These are phyloP conservation scores for Heliconius sara DNA, from an alignment of 2,888 invertebrate genomes.

Conservation along the genomic window DNA sequence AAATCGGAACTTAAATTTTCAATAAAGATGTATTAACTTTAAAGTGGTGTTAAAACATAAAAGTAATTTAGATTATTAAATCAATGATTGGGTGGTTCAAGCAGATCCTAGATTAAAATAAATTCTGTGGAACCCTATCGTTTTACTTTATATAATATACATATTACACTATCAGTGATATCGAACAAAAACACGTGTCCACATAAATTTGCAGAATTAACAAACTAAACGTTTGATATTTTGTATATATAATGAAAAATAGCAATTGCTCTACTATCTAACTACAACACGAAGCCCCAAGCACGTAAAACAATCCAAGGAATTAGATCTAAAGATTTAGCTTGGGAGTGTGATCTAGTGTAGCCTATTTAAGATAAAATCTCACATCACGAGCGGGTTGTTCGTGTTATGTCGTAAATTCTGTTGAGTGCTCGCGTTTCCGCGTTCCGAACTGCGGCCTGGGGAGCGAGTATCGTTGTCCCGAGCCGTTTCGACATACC, in stretches of 20 bases:
- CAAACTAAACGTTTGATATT: too few relatives aligned
- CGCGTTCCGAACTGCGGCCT: slow-evolving; percentile 50
- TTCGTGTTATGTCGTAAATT: slow-evolving; percentile 53
- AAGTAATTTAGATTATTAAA: too few relatives aligned
- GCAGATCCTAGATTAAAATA: neutral
- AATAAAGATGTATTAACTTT: too few relatives aligned
- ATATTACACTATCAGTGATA: too few relatives aligned
- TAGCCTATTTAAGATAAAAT: slow-evolving; percentile 49
- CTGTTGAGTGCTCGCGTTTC: slow-evolving; percentile 50
- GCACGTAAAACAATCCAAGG: slow-evolving; percentile 9
- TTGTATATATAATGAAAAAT: neutral
- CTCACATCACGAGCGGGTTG: slow-evolving; percentile 51
- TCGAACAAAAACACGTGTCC: too few relatives aligned
- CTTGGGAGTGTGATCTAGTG: slow-evolving; percentile 45
- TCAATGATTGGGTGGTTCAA: too few relatives aligned
- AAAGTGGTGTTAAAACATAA: too few relatives aligned
- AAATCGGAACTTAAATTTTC: too few relatives aligned
- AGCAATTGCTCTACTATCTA: slow-evolving; percentile 9
- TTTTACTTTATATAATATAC: too few relatives aligned
- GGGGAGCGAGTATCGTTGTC: slow-evolving; percentile 37
- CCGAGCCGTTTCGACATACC: slow-evolving; percentile 37
- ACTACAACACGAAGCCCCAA: slow-evolving; percentile 9
- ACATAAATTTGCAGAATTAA: too few relatives aligned
- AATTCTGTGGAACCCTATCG: neutral
- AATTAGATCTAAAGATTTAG: slow-evolving; percentile 30